Base-by-base conservation (phyloP, 2,888 invertebrate species). In the Temnothorax unifasciatus region DNA sequence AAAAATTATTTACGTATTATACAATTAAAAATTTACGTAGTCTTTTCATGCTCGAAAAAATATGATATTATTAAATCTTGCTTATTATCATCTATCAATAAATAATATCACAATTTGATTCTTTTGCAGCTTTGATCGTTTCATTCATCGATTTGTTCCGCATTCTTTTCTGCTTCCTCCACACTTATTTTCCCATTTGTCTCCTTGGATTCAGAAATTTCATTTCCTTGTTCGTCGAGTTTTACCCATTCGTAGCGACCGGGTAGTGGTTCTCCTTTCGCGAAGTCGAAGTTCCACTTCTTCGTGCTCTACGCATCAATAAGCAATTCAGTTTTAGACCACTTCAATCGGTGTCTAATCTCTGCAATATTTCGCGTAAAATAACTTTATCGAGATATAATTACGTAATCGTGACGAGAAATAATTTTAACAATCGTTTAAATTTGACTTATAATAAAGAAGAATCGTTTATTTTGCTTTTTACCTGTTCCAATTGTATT, bases 231-330 rank as follows among this genome's bases (percentile, higher is more conserved):
- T 68, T 84, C 74, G 47, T 91, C 89, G 38, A 94, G 88, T 86
- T 91, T 94, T 73, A 89, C 94, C 96, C 96, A 96, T 82, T 95
- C 93, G 89, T 95, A 96, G 8, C 92, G 93, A 0, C 96, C 96
- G 0, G 94, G 92, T 57, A 95, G 87, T 0, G 95, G 95, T 57
- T 93, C 90, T 84, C 96, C 96, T 1, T 95, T 95, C 83, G 93
- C 94, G 77, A 96, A 96, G 92, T 96, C 96, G 69, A 96, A 96
- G 89, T 96, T 96, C 95, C 96, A 96, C 85, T 95, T 95, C 21
- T 92, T 89, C 54, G 92, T 94, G 13, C 95, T 95, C 90, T 95
- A 83, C 8, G 29, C 1, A 63, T 63, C 38, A 59, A 73, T 68
- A 84, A 66, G 34, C 25, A 64, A 34, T 21, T 54, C 29, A 77